Evolutionary conservation across 2,888 invertebrate species (phyloP).

Genomic region (Camponotus fellah): DNA sequence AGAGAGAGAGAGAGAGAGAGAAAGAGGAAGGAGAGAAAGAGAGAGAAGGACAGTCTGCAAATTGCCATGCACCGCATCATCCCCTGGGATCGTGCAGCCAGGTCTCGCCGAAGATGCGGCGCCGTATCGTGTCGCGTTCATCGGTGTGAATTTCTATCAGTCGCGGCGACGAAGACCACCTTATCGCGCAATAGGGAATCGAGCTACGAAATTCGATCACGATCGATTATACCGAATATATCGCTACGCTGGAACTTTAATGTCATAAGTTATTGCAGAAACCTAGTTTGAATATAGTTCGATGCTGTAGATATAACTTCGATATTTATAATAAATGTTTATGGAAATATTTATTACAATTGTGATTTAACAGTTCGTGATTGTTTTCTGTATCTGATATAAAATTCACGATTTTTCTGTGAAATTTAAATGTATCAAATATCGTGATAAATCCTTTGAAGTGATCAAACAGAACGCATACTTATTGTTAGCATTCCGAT

Average conservation of each 20-base stretch:
- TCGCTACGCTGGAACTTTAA: conserved; percentile 17
- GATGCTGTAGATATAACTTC: neutral
- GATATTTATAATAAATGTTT: neutral
- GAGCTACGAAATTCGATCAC: conserved; percentile 39
- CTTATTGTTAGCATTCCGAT: conserved; percentile 25
- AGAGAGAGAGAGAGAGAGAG: neutral
- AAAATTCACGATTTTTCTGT: conserved; percentile 19
- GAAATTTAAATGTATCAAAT: conserved; percentile 31
- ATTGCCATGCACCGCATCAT: conserved; percentile 69
- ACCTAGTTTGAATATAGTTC: neutral
- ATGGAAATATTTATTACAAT: neutral
- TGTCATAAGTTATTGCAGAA: conserved; percentile 17
- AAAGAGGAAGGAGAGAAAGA: neutral
- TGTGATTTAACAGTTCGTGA: neutral
- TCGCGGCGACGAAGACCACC: conserved; percentile 39
- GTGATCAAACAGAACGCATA: conserved; percentile 31
- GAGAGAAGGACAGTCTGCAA: conserved; percentile 62
- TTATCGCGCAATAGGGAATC: conserved; percentile 45
- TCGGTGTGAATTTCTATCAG: conserved; percentile 74
- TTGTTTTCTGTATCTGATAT: neutral
- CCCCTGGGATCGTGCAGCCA: conserved; percentile 63
- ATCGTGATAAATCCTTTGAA: neutral
- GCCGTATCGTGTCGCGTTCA: conserved; percentile 59
- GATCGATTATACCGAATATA: conserved; percentile 30
- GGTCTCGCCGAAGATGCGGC: conserved; percentile 55